Conservation (phyloP, 2,113 vertebrate species). For the Cisticola juncidis region DNA sequence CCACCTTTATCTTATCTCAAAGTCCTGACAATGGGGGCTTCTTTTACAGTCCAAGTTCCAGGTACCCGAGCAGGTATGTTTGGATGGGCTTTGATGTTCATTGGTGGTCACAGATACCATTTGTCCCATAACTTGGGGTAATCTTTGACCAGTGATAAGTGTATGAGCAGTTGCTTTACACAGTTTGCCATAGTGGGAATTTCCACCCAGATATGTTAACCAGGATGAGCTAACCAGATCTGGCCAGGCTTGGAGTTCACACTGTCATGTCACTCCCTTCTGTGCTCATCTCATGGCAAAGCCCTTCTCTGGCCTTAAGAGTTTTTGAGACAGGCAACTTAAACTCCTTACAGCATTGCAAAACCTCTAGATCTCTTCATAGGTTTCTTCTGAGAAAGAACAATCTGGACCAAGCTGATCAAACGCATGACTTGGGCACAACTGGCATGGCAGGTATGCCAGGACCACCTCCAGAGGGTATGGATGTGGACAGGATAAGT, state of each 20-base stretch:
- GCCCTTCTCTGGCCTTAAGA: background rate
- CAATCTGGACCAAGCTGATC: background rate
- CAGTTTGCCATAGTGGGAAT: background rate
- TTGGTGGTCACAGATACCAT: background rate
- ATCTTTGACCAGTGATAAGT: background rate
- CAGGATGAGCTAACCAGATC: background rate
- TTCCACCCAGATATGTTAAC: background rate
- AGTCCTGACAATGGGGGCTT: background rate
- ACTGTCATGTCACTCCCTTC: background rate
- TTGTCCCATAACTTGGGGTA: background rate
- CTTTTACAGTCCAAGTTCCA: background rate
- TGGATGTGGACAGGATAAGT: background rate
- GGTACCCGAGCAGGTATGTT: background rate
- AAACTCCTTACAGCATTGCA: background rate
- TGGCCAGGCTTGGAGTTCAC: no score
- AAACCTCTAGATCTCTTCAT: background rate
- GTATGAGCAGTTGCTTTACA: background rate
- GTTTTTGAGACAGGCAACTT: background rate
- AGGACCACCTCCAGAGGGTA: background rate
- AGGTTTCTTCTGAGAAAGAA: background rate
- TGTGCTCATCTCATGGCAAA: background rate
- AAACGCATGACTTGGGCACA: background rate
- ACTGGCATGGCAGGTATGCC: fast-evolving
- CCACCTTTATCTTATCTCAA: background rate
- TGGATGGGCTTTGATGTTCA: background rate